Conservation (phyloP, 37 sponge, comb jelly and placozoan genomes). For the Hexactinellida sp. region DNA sequence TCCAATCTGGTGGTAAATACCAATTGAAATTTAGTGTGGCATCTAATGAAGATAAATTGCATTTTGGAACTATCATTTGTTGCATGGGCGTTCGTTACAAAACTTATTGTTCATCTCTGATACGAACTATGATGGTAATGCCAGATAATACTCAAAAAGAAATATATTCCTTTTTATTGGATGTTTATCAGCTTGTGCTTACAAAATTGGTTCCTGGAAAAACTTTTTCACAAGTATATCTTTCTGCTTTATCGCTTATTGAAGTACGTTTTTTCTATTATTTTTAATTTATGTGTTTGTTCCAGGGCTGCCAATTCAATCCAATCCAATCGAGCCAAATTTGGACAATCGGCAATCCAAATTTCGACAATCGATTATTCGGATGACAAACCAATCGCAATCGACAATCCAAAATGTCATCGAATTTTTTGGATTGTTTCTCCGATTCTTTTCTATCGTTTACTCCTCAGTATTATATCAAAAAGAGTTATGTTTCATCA, state of each 20-base stretch:
- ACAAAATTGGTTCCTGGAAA: background rate
- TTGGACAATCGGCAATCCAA: too few relatives aligned
- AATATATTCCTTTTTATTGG: background rate
- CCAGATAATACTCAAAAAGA: constrained; percentile 42
- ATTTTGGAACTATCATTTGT: constrained; percentile 78
- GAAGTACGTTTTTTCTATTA: background rate
- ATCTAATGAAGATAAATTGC: constrained; percentile 66
- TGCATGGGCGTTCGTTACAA: constrained; percentile 79
- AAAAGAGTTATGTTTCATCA: too few relatives aligned
- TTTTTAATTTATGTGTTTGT: too few relatives aligned
- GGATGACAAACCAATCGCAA: too few relatives aligned
- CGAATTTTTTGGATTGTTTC: too few relatives aligned
- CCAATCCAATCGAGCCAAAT: too few relatives aligned
- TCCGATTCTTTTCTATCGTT: too few relatives aligned
- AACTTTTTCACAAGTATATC: background rate
- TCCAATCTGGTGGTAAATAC: constrained; percentile 79
- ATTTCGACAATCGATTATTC: too few relatives aligned
- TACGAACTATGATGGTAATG: constrained; percentile 82
- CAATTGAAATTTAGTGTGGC: constrained; percentile 89
- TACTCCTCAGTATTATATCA: too few relatives aligned
- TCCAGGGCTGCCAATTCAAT: too few relatives aligned
- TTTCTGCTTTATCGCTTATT: background rate
- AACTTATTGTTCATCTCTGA: constrained; percentile 85
- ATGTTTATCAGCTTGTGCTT: background rate
- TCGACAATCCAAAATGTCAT: too few relatives aligned